Evolutionary conservation across 2,888 invertebrate genomes (phyloP).

Genomic region (Cotesia congregata): DNA sequence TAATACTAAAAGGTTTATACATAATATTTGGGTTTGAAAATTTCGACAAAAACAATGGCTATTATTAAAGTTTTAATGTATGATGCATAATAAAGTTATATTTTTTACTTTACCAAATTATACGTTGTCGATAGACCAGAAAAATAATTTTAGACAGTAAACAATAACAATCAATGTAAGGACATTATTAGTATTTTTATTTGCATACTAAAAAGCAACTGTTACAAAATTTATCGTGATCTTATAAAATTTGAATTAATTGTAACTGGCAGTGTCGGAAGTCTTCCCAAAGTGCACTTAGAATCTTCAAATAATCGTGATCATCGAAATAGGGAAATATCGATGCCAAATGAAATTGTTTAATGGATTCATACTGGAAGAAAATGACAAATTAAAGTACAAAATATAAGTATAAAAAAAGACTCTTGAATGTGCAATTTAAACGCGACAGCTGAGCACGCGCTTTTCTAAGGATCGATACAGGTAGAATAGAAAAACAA

Average conservation of each 20-base stretch:
- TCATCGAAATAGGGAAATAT: not conserved
- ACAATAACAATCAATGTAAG: not conserved
- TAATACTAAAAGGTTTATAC: too few relatives aligned
- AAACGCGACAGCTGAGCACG: conserved; percentile 31
- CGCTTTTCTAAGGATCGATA: conserved; percentile 34
- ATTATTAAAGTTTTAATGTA: too few relatives aligned
- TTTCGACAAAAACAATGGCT: too few relatives aligned
- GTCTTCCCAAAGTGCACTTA: not conserved
- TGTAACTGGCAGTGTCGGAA: not conserved
- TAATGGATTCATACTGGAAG: not conserved
- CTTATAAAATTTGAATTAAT: not conserved
- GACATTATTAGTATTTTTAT: not conserved
- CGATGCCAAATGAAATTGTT: not conserved
- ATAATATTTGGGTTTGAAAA: too few relatives aligned
- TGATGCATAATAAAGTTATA: too few relatives aligned
- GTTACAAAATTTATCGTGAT: not conserved
- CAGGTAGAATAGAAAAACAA: conserved; percentile 27
- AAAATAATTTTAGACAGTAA: not conserved
- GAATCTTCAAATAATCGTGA: not conserved
- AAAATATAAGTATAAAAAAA: conserved; percentile 14
- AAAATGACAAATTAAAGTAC: conserved; percentile 14
- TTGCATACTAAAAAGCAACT: not conserved
- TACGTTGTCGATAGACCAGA: not conserved
- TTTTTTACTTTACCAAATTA: too few relatives aligned
- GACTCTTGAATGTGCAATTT: conserved; percentile 24